These are phyloP conservation scores for Drosophila aff. DNA, from an alignment of 1,140 invertebrate species.

Conservation along the genomic window DNA sequence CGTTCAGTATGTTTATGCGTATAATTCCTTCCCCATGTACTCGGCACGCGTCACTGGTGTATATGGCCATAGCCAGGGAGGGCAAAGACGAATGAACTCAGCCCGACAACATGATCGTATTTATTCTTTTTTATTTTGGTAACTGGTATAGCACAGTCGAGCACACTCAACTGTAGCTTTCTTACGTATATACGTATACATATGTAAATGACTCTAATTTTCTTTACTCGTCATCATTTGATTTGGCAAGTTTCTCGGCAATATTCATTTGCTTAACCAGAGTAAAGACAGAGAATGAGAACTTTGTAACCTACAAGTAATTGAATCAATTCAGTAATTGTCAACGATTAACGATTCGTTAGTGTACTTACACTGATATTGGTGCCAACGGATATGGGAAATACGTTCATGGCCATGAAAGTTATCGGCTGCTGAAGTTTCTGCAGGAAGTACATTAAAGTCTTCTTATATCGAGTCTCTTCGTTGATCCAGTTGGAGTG, in stretches of 20 bases:
- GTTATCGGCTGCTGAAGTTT: conserved; percentile 63
- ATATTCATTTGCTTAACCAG: conserved; percentile 70
- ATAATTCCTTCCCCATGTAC: too few relatives aligned
- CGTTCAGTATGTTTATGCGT: too few relatives aligned
- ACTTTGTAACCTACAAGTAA: conserved; percentile 59
- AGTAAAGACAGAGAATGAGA: conserved; percentile 71
- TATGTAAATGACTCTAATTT: neutral
- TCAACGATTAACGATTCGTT: neutral
- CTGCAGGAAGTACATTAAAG: conserved; percentile 56
- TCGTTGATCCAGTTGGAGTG: conserved; percentile 67
- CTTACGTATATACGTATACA: too few relatives aligned
- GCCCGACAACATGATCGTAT: too few relatives aligned
- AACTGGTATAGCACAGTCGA: too few relatives aligned
- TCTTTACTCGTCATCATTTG: conserved; percentile 9
- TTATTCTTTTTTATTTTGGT: too few relatives aligned
- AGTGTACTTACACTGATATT: conserved; percentile 57
- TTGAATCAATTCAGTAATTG: neutral
- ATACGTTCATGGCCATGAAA: conserved; percentile 68
- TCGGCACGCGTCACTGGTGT: too few relatives aligned
- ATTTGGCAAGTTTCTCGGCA: conserved; percentile 54
- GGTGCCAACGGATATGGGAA: conserved; percentile 68
- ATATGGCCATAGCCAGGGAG: too few relatives aligned
- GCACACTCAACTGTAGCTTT: too few relatives aligned
- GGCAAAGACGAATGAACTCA: too few relatives aligned
- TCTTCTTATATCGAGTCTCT: conserved; percentile 53